phyloP scores from a whole-genome alignment of 2,797 vertebrate genomes.

The Tinamus major region DNA sequence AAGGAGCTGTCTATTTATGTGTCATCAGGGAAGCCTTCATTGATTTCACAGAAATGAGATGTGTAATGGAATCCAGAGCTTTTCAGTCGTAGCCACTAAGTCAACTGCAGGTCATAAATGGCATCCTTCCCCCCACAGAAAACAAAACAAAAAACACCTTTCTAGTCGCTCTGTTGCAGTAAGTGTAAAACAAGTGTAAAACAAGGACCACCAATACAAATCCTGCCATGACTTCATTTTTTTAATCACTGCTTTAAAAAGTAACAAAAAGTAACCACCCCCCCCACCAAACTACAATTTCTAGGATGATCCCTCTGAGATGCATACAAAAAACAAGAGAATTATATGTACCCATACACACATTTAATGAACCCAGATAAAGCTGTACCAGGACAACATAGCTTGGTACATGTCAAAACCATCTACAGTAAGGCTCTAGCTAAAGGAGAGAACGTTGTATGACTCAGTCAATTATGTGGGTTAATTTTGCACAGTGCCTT shows the following conservation, averaged over 20 bases:
- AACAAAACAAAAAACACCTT: too few species aligned
- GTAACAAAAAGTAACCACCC: neutral
- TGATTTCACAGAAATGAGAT: constrained; percentile 19
- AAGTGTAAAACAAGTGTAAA: neutral
- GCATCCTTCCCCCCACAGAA: neutral
- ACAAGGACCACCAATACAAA: neutral
- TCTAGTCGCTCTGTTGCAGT: neutral
- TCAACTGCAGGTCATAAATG: neutral
- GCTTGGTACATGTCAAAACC: neutral
- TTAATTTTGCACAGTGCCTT: neutral
- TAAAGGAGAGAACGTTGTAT: neutral
- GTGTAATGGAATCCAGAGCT: constrained; percentile 8
- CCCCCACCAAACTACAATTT: neutral
- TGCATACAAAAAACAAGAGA: neutral
- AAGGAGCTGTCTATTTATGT: constrained; percentile 4
- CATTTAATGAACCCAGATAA: neutral
- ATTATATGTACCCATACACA: too few species aligned
- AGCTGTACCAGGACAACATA: neutral
- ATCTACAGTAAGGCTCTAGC: neutral
- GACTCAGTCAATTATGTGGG: neutral
- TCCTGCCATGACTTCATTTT: neutral
- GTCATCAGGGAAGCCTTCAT: neutral
- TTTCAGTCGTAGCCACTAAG: neutral
- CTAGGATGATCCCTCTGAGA: neutral
- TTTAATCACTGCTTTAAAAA: neutral